Percentiles rank a stretch among this genome's conserved stretches.
Evolutionary conservation across 2,888 invertebrate genomes (phyloP).

Genomic region (Nematopogon swammerdamellus): DNA sequence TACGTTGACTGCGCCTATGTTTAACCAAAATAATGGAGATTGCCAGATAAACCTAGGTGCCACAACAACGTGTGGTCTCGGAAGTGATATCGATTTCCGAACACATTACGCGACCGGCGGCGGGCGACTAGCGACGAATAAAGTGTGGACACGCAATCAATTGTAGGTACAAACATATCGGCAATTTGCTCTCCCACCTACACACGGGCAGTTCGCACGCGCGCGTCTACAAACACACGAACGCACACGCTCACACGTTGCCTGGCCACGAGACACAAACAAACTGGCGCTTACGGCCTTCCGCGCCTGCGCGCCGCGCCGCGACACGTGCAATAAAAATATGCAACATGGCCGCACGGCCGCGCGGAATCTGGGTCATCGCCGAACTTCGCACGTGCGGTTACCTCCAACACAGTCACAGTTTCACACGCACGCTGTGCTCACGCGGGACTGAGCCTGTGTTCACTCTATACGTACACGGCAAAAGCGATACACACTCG

Average conservation of each 20-base stretch:
- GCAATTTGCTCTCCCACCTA: background rate
- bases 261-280: background rate
- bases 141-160: background rate
- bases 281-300: background rate
- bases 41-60: no score
- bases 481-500: no score
- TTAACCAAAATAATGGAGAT: no score
- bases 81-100: background rate
- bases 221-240: background rate
- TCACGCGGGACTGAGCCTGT: no score
- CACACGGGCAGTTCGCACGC: background rate
- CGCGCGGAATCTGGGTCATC: constrained; percentile 16
- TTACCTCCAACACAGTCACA: background rate
- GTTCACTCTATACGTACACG: no score
- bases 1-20: no score
- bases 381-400: constrained; percentile 16
- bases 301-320: constrained; percentile 4
- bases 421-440: no score
- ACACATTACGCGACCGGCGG: background rate
- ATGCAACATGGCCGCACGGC: constrained; percentile 11
- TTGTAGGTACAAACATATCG: background rate
- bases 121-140: background rate
- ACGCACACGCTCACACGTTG: background rate
- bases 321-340: constrained; percentile 14
- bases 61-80: no score